Base-by-base conservation (phyloP, 37 sponge, comb jelly and placozoan genomes). In the Chondrosia reniformis region DNA sequence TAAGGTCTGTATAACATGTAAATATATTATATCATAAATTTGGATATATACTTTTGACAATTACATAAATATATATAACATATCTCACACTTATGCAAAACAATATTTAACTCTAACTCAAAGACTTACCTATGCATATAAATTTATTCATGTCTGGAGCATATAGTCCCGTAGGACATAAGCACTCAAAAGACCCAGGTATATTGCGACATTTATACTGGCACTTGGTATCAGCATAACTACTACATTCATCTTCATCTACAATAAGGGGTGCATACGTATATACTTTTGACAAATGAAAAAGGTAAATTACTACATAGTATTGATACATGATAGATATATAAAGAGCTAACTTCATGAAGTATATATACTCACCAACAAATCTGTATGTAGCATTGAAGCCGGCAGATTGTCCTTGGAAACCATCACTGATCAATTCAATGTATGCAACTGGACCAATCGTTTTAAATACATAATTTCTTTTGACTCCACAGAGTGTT, bases 191-290 rank as follows among this genome's bases (percentile, higher is more conserved):
- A 57, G 78, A 69, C 1, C 84, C 79, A 9, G 61, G 42, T 24
- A 19, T 69, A 64, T 85, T 78, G 22, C 32, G 34, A 74, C 85
- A 85, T 32, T 61, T 73, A n/a, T 85, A 74, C 1, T 67, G 41
- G 34, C 85, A 85, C 9, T 13, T 59, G 22, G n/a, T 59, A 15
- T 49, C 10, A 25, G 28, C 28, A 19, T 6, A 25, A 59, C 4
- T 19, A 5, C 22, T 13, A 13, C 61, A 59, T 13, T 59, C 61
- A 59, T 59, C 22, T 5, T 30, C n/a, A 59, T 59, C 61, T 59
- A 30, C 61, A 59, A 59, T 59, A 13, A 6, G 7, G 28, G 28
- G 15, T 19, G 15, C 15, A 49, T 49, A 49, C 15, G 15, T 49
- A 19, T 49, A 10, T 59, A 30, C 61, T 30, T 6, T 30, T 30